Evolutionary conservation across 2,797 vertebrate species (phyloP), one percentile per base, ranked within the genome.

Genomic region (Artibeus lituratus): DNA sequence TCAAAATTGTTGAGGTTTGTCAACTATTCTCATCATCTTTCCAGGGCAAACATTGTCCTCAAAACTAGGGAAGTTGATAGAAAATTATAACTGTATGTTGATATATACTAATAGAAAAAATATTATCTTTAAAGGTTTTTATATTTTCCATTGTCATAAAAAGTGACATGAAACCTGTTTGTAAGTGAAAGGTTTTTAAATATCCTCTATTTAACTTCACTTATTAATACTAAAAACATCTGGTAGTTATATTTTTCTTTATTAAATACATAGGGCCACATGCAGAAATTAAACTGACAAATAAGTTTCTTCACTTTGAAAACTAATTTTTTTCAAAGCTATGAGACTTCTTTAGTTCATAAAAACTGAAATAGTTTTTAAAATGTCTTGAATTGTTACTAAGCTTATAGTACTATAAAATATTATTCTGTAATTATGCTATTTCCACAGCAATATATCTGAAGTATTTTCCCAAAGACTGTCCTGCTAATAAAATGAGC

Each of bases 321-420:
- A 96, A 73, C 81, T 44, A 26, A 70, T 93, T 94, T 59, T 96
- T 96, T 95, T 89, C 69, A 92, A 96, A 96, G 55, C 76, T 94
- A 16, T 93, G 35, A 80, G 87, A 85, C 14, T 80, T 90, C 62
- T 96, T 93, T 91, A 87, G n/a, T 87, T 93, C 42, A 59, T 90
- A 85, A 93, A 49, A 92, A 88, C 37, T 85, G 55, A 84, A 73
- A 74, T 0, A 39, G 18, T 72, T 94, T 87, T 94, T 9, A 29
- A 82, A 90, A 67, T 35, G 35, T 90, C 73, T 70, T 94, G 49
- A 94, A 84, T 96, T 94, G 3, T 94, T 92, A 59, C 87, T 87
- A 92, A 95, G 37, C 32, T 83, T 94, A 65, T 89, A 94, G 95
- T 82, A 39, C 35, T 91, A 10, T 47, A 82, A 95, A 95, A 67